Conservation (phyloP, 2,888 invertebrate species). For the Archips xylosteana region DNA sequence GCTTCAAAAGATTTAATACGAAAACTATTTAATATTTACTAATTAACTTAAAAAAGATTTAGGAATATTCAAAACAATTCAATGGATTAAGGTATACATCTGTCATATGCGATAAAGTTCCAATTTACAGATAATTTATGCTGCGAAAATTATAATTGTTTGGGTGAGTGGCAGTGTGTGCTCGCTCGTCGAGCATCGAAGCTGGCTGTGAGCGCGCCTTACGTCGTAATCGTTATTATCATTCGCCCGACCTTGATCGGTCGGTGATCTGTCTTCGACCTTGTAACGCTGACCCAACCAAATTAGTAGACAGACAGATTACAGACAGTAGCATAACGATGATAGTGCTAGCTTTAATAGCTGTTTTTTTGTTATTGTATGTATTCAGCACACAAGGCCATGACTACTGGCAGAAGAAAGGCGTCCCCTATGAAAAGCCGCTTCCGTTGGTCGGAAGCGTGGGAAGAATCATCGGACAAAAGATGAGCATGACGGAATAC, state of each 20-base stretch:
- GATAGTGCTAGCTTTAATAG: slow-evolving; percentile 8
- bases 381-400: slow-evolving; percentile 18
- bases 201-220: not conserved
- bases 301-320: too few relatives aligned
- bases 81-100: not conserved
- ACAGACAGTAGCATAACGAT: not conserved
- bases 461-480: slow-evolving; percentile 18
- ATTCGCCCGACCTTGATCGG: too few relatives aligned
- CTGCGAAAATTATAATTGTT: not conserved
- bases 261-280: too few relatives aligned
- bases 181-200: not conserved
- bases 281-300: not conserved
- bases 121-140: not conserved
- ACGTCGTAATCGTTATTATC: not conserved
- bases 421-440: slow-evolving; percentile 21
- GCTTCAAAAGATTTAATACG: too few relatives aligned
- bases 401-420: slow-evolving; percentile 33
- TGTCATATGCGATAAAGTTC: not conserved
- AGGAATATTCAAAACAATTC: not conserved
- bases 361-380: slow-evolving; percentile 24
- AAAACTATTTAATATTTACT: too few relatives aligned
- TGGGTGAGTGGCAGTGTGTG: not conserved
- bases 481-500: slow-evolving; percentile 26
- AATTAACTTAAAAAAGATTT: too few relatives aligned
- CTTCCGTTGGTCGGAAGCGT: slow-evolving; percentile 28